These are phyloP conservation scores for Brachionus plicatilis DNA, from an alignment of 1,140 invertebrate genomes.

Conservation along the genomic window DNA sequence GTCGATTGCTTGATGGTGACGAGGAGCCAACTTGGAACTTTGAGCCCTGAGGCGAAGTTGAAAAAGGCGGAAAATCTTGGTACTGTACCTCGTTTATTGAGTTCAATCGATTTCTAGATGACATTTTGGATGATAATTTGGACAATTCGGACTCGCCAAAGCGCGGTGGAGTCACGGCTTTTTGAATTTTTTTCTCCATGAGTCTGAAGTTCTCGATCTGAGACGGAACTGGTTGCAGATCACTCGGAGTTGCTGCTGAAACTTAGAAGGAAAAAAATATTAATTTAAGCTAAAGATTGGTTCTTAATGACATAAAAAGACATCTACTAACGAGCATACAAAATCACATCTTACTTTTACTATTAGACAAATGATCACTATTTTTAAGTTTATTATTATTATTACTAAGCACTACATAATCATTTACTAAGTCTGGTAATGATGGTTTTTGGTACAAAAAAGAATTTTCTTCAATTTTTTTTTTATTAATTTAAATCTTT, in stretches of 20 bases:
- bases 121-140: neutral
- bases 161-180: neutral
- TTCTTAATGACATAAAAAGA: neutral
- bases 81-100: slow-evolving; percentile 1
- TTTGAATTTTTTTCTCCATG: slow-evolving; percentile 27
- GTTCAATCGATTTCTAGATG: neutral
- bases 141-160: neutral
- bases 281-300: neutral
- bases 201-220: slow-evolving; percentile 24
- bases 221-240: neutral
- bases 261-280: neutral
- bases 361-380: neutral
- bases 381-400: neutral
- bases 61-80: neutral
- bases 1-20: slow-evolving; percentile 8
- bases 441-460: neutral
- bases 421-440: neutral
- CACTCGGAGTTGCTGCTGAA: neutral
- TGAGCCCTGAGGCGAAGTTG: neutral
- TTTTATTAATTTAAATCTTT: neutral
- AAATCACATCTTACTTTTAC: neutral
- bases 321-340: neutral
- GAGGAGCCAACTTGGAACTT: slow-evolving; percentile 26
- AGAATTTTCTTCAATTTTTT: neutral
- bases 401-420: neutral